Percentiles rank a stretch among this genome's conserved stretches.
Conservation (phyloP, 2,797 vertebrate genomes). For the Geotrypetes seraphini region DNA sequence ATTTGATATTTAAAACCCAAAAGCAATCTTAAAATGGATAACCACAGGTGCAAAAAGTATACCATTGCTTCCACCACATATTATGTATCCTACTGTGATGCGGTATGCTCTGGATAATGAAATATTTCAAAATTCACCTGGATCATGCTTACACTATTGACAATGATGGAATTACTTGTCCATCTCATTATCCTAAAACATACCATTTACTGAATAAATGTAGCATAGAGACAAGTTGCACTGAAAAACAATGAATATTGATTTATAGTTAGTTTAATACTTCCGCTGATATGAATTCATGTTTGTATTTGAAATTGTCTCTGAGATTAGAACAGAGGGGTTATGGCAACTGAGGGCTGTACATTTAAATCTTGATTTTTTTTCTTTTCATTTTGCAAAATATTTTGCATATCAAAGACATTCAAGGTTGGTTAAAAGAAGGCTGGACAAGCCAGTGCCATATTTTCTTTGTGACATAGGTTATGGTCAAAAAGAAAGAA, state of each 20-base stretch:
- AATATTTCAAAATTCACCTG: too few species aligned
- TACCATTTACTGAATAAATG: not conserved
- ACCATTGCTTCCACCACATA: too few species aligned
- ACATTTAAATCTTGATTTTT: conserved; percentile 19
- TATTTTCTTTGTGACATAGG: conserved; percentile 6
- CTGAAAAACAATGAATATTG: conserved; percentile 4
- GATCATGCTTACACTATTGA: too few species aligned
- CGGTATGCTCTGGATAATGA: too few species aligned
- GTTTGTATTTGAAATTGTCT: conserved; percentile 9
- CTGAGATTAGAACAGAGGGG: conserved; percentile 10
- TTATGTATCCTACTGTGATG: too few species aligned
- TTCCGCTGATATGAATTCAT: not conserved
- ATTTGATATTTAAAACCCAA: too few species aligned
- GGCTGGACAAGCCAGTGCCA: not conserved
- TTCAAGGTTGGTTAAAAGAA: conserved; percentile 15
- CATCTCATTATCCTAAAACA: conserved; percentile 2
- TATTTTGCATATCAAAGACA: conserved; percentile 9
- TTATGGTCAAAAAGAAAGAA: conserved; percentile 21
- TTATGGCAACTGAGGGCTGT: conserved; percentile 4
- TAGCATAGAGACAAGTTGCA: not conserved
- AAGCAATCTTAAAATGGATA: too few species aligned
- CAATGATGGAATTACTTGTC: not conserved
- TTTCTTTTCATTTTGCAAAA: conserved; percentile 27
- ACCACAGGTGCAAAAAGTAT: too few species aligned
- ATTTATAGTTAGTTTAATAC: conserved; percentile 8